A percentile compares a stretch with the other conserved stretches of the same genome.
Conservation (phyloP, 2,888 invertebrate genomes). For the Limnephilus lunatus region DNA sequence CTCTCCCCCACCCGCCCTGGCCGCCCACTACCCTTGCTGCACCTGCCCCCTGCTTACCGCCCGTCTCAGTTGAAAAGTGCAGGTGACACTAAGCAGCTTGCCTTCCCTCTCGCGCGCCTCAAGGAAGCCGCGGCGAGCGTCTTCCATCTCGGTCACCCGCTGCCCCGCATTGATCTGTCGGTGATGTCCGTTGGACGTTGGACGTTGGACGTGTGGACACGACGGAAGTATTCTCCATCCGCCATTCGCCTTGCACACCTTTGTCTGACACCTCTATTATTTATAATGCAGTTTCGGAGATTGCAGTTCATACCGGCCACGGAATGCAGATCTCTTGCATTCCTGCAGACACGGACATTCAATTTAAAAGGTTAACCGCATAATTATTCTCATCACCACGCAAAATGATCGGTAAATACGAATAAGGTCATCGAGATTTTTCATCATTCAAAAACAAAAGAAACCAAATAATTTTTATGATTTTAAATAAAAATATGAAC, state of each 20-base stretch:
- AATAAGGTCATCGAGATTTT: not conserved
- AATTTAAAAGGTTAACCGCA: not conserved
- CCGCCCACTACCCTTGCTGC: conserved; percentile 41
- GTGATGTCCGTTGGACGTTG: conserved; percentile 72
- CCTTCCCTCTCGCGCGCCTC: conserved; percentile 65
- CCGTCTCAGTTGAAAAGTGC: conserved; percentile 74
- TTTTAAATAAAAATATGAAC: no score
- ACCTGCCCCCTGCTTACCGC: not conserved
- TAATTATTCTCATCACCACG: not conserved
- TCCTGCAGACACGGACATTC: not conserved
- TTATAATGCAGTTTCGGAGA: conserved; percentile 9
- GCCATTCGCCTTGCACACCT: conserved; percentile 18
- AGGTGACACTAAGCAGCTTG: conserved; percentile 71
- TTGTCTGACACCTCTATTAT: conserved; percentile 26
- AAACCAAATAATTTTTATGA: not conserved
- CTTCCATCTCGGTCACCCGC: conserved; percentile 66
- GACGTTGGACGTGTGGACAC: conserved; percentile 69
- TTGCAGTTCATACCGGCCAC: not conserved
- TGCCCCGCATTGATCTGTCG: conserved; percentile 77
- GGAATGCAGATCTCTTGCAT: not conserved
- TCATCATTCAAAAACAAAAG: not conserved
- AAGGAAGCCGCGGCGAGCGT: conserved; percentile 54
- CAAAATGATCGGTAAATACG: not conserved
- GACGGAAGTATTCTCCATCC: conserved; percentile 28
- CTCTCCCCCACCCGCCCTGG: conserved; percentile 47